phyloP scores from a whole-genome alignment of 2,888 invertebrate species.

The Clostera curtula region DNA sequence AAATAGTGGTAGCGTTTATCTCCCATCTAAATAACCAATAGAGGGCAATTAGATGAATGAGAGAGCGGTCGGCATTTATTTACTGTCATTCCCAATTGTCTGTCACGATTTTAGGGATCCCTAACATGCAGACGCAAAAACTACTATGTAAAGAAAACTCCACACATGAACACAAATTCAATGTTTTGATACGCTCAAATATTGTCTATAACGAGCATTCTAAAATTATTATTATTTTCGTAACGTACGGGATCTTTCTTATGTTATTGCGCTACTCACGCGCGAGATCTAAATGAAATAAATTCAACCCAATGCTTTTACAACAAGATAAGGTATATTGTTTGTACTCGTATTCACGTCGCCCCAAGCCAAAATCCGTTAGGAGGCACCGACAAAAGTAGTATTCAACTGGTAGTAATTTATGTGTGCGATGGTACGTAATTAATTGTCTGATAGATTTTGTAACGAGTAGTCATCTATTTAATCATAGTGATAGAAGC shows the following conservation, averaged over 20 bases:
- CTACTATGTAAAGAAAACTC: too few species aligned
- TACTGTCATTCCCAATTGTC: constrained; percentile 28
- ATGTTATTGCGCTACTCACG: constrained; percentile 11
- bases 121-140: too few species aligned
- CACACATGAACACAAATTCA: too few species aligned
- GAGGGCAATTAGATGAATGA: constrained; percentile 41
- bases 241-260: constrained; percentile 17
- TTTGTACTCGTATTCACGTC: constrained; percentile 11
- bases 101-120: too few species aligned
- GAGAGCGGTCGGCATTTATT: constrained; percentile 28
- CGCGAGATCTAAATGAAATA: constrained; percentile 17
- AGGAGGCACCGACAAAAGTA: constrained; percentile 9
- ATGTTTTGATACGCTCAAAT: too few species aligned
- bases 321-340: constrained; percentile 19
- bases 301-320: constrained; percentile 22
- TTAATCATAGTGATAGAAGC: too few species aligned
- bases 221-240: too few species aligned
- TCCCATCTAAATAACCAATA: constrained; percentile 33
- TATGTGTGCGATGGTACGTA: constrained; percentile 11
- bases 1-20: constrained; percentile 31
- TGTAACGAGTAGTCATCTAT: not conserved
- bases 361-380: constrained; percentile 7
- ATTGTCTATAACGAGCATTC: too few species aligned
- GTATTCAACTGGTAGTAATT: constrained; percentile 11
- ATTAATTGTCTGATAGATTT: constrained; percentile 11